Base-by-base conservation (phyloP, 2,888 invertebrate genomes). In the Acleris sparsana region DNA sequence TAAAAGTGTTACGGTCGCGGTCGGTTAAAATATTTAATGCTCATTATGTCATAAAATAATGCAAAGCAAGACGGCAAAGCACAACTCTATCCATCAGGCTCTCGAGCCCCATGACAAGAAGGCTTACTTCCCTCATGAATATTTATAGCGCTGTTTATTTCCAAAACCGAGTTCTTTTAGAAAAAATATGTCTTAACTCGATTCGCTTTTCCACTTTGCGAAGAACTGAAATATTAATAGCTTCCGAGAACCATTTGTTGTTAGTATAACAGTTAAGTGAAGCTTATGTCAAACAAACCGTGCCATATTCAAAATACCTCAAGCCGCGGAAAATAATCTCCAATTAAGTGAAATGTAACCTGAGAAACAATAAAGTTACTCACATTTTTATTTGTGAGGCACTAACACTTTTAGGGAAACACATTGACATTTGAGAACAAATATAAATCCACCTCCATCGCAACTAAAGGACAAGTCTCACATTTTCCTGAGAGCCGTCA, bases 51-150 rank as follows among this genome's bases (percentile, higher is more conserved):
- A 65, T 65, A 25, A 51, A 69, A 72, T 70, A 70, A 72, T 73
- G 75, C 66, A 75, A 80, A 77, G 76, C 79, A 77, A 78, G 79
- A 75, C 78, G 72, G 76, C 72, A 76, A 76, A 79, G 80, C 80
- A 80, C 80, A 79, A 77, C 79, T 75, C 86, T 83, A 91, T 91
- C 89, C 86, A 89, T 90, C 91, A 91, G 81, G 81, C 82, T 85
- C 82, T 85, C 84, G 80, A 81, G 86, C 84, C 80, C 86, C 86
- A 86, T 85, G 87, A 89, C 89, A 88, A 87, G 86, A 85, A 86
- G 88, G 87, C 87, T 88, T 88, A 87, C 85, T 83, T 79, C 76
- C 73, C 80, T 88, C 82, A 89, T 91, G 88, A 88, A 89, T 89
- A 90, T 90, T 89, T 87, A 89, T 86, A 79, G 74, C 79, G 71